These are phyloP conservation scores for Saccostrea cuccullata DNA, from an alignment of 1,140 invertebrate species.

Conservation along the genomic window DNA sequence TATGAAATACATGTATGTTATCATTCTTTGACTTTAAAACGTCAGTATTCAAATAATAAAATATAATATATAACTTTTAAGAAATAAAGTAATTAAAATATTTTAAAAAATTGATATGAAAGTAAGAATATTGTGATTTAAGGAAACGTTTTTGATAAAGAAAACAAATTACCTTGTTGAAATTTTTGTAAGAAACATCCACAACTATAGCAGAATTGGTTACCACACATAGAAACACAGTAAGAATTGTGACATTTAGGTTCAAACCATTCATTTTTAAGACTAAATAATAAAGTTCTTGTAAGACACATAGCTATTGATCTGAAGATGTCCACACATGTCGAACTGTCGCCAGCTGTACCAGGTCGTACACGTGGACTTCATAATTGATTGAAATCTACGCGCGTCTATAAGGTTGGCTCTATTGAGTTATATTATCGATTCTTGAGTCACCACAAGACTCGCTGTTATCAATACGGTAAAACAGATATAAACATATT, in stretches of 20 bases:
- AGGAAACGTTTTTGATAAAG: too few species aligned
- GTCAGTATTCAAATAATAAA: too few species aligned
- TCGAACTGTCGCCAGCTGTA: not conserved
- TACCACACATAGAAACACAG: not conserved
- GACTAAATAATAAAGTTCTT: not conserved
- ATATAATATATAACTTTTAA: too few species aligned
- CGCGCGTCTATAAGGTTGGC: not conserved
- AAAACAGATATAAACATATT: too few species aligned
- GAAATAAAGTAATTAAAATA: too few species aligned
- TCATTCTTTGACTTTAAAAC: too few species aligned
- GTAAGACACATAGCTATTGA: not conserved
- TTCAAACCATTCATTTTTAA: not conserved
- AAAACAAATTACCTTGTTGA: not conserved
- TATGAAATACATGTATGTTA: too few species aligned
- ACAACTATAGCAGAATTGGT: not conserved
- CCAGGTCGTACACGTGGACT: not conserved
- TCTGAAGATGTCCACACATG: conserved; percentile 26
- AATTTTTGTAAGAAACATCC: not conserved
- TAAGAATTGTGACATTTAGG: not conserved
- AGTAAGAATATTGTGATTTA: too few species aligned
- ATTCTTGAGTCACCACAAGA: not conserved
- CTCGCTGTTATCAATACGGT: too few species aligned
- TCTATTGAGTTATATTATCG: not conserved
- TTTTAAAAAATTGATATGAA: too few species aligned
- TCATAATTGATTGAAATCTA: not conserved